A percentile compares a stretch with the other conserved stretches of the same genome.
These are phyloP conservation scores for Phaenicophaeus curvirostris DNA, from an alignment of 2,797 vertebrate genomes.

Conservation along the genomic window DNA sequence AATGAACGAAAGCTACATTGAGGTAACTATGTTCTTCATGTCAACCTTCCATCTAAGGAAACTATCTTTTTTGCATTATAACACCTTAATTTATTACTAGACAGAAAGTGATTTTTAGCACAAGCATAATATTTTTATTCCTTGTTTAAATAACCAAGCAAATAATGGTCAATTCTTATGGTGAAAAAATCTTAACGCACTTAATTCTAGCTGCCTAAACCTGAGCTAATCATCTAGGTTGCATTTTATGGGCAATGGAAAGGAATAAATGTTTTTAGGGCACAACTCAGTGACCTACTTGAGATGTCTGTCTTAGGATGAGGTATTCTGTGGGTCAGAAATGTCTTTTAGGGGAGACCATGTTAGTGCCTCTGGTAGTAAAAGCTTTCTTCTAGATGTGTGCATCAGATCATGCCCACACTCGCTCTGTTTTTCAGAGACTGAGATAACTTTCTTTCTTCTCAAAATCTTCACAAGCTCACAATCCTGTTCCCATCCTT, in stretches of 20 bases:
- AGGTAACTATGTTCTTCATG: not conserved
- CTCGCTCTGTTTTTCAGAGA: not conserved
- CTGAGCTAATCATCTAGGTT: conserved; percentile 5
- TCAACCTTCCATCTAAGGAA: not conserved
- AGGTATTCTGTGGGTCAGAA: conserved; percentile 2
- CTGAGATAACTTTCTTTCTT: not conserved
- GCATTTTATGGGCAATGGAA: conserved; percentile 27
- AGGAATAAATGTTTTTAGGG: conserved; percentile 39
- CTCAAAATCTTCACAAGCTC: not conserved
- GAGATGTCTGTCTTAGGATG: conserved; percentile 5
- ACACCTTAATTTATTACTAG: not conserved
- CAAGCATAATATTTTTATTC: not conserved
- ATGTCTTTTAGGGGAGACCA: not conserved
- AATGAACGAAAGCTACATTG: not conserved
- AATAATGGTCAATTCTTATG: not conserved
- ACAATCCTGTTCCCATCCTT: not conserved
- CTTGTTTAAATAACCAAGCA: conserved; percentile 12
- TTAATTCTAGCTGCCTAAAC: conserved; percentile 12
- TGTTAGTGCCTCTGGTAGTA: not conserved
- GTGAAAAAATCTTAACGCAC: not conserved
- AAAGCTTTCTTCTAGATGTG: not conserved
- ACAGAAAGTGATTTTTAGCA: not conserved
- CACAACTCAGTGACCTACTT: conserved; percentile 37
- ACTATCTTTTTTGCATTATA: not conserved
- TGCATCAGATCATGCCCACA: not conserved